Base-by-base conservation (phyloP, 2,113 vertebrate species). In the Callionymus lyra region DNA sequence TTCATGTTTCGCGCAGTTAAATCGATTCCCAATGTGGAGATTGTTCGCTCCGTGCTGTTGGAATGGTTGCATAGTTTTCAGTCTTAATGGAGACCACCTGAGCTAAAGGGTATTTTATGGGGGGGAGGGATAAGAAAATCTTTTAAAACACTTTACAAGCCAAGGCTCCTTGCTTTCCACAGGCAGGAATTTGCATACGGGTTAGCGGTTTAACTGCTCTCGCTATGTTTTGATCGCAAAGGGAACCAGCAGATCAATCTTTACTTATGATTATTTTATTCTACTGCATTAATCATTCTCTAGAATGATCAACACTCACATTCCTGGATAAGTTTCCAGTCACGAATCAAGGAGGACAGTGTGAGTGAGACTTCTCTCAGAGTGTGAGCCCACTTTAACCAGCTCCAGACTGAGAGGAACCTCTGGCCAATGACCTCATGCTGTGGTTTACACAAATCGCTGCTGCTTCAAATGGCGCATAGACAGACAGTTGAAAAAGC, bases 71-170 rank as follows among this genome's bases (percentile, higher is more conserved):
- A 53, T 59, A 65, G 52, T 66, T 63, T 59, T 51, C 51, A 19
- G 38, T 41, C 66, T 27, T 85, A 84, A 85, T 83, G 70, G 72
- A 76, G 65, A 78, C 76, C 84, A 85, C 78, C 80, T 83, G 82
- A 81, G 65, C 64, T 46, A 12, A 72, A 68, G 69, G 68, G 56
- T 64, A 48, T 73, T 81, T 84, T 74, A 80, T 57, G 41, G 36
- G 32, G n/a, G 6, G 50, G 19, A 64, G 52, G 64, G 65, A 71
- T 66, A 65, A n/a, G 62, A 66, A 50, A 59, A 53, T 47, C 63
- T 35, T 45, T 38, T 19, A 45, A 77, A 76, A 65, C 68, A 50
- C 69, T 83, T 84, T 79, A 81, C 77, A 77, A 80, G 81, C 45
- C 52, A 44, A 45, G 14, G 42, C 64, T 49, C 62, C 55, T 50